Evolutionary conservation across 1,140 invertebrate species (phyloP).

Genomic region (Procambarus virginalis): DNA sequence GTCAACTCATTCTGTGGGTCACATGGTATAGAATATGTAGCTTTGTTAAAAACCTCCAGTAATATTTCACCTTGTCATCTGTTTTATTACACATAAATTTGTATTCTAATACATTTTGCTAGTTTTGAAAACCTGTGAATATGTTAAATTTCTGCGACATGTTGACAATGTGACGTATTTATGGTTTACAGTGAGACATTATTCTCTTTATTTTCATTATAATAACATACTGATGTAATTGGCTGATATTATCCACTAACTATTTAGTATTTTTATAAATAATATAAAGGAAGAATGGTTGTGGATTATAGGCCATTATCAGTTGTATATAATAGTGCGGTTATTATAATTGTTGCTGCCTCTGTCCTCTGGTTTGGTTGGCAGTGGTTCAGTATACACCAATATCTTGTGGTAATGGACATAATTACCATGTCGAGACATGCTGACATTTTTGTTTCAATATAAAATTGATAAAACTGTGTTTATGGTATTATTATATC

Average conservation of each 20-base stretch:
- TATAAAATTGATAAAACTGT: not conserved
- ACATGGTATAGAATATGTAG: not conserved
- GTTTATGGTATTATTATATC: not conserved
- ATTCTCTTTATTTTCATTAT: not conserved
- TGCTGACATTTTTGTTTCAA: not conserved
- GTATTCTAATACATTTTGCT: not conserved
- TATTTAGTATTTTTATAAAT: not conserved
- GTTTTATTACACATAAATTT: not conserved
- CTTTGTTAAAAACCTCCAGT: not conserved
- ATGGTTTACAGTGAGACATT: not conserved
- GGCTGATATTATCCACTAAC: not conserved
- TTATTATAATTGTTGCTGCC: not conserved
- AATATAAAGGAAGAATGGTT: not conserved
- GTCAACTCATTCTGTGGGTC: not conserved
- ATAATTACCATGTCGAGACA: not conserved
- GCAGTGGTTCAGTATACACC: not conserved
- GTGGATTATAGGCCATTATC: not conserved
- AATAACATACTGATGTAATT: not conserved
- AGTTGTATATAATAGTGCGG: not conserved
- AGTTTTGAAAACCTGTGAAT: not conserved
- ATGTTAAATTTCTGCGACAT: too few species aligned
- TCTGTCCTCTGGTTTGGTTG: not conserved
- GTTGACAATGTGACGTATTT: not conserved
- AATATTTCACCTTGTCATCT: not conserved
- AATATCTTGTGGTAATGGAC: not conserved